These are phyloP conservation scores for Phaonia tiefii DNA, from an alignment of 2,888 invertebrate genomes.

Conservation along the genomic window DNA sequence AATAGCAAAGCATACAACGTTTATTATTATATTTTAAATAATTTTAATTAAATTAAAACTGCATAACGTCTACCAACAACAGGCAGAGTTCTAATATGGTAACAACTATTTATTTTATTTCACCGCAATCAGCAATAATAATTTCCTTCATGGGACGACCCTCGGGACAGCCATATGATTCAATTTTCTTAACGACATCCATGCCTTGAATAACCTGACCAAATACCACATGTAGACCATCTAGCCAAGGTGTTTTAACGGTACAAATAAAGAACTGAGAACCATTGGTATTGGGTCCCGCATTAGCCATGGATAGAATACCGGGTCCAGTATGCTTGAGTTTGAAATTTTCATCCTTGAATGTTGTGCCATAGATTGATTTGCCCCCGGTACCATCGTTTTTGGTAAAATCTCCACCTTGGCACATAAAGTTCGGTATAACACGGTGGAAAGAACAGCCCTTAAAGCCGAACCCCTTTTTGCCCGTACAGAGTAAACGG, in stretches of 20 bases:
- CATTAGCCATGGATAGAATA: conserved; percentile 96
- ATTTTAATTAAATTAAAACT: conserved; percentile 4
- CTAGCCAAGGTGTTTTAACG: conserved; percentile 93
- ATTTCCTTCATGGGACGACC: conserved; percentile 91
- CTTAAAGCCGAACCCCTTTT: conserved; percentile 95
- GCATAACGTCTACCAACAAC: not conserved
- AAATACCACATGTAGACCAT: conserved; percentile 95
- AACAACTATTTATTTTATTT: conserved; percentile 81
- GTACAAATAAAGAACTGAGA: conserved; percentile 97
- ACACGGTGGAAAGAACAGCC: conserved; percentile 95
- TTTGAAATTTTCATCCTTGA: conserved; percentile 96
- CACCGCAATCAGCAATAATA: conserved; percentile 89
- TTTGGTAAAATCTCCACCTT: conserved; percentile 95
- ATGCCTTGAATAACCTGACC: conserved; percentile 93
- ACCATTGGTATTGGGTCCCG: conserved; percentile 95
- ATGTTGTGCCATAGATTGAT: conserved; percentile 96
- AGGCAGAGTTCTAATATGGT: too few relatives aligned
- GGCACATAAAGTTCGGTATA: conserved; percentile 97
- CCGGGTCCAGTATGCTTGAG: conserved; percentile 95
- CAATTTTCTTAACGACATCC: conserved; percentile 92
- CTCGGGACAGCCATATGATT: conserved; percentile 87
- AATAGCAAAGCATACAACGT: not conserved
- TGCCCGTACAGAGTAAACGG: conserved; percentile 95
- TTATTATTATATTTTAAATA: not conserved
- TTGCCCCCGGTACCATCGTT: conserved; percentile 96